phyloP scores from a whole-genome alignment of 2,113 vertebrate genomes.

The Nematolebias whitei region DNA sequence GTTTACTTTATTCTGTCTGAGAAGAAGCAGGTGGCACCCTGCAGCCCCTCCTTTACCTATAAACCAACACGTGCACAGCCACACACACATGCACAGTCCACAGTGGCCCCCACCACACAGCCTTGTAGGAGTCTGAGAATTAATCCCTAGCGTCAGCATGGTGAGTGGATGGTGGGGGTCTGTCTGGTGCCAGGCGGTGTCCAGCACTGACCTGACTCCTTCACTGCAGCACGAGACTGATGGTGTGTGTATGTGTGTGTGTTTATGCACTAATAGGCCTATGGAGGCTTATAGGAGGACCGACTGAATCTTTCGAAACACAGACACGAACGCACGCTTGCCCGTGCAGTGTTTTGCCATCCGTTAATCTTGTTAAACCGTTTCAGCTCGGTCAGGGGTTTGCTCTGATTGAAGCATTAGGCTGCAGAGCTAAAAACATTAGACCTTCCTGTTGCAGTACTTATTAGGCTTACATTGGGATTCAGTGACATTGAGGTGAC shows the following conservation, averaged over 20 bases:
- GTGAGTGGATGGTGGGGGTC: constrained; percentile 66
- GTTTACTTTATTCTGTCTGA: constrained; percentile 66
- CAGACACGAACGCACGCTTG: constrained; percentile 26
- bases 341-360: constrained; percentile 61
- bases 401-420: constrained; percentile 48
- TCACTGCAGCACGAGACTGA: constrained; percentile 39
- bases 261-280: constrained; percentile 14
- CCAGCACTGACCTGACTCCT: constrained; percentile 72
- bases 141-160: constrained; percentile 81
- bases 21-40: constrained; percentile 77
- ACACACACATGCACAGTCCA: constrained; percentile 16
- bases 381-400: constrained; percentile 72
- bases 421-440: constrained; percentile 65
- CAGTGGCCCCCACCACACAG: constrained; percentile 37
- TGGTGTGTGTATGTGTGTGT: constrained; percentile 22
- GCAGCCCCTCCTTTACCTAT: constrained; percentile 66
- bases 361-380: constrained; percentile 76
- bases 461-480: constrained; percentile 37
- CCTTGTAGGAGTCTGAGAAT: constrained; percentile 55
- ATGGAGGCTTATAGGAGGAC: constrained; percentile 50
- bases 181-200: constrained; percentile 76
- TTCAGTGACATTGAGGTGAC: constrained; percentile 55
- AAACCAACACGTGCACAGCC: background rate
- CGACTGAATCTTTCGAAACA: constrained; percentile 72
- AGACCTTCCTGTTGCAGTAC: constrained; percentile 35